A percentile compares a stretch with the other conserved stretches of the same genome.
Conservation (phyloP, 2,113 vertebrate genomes). For the Chlorodrepanis virens region DNA sequence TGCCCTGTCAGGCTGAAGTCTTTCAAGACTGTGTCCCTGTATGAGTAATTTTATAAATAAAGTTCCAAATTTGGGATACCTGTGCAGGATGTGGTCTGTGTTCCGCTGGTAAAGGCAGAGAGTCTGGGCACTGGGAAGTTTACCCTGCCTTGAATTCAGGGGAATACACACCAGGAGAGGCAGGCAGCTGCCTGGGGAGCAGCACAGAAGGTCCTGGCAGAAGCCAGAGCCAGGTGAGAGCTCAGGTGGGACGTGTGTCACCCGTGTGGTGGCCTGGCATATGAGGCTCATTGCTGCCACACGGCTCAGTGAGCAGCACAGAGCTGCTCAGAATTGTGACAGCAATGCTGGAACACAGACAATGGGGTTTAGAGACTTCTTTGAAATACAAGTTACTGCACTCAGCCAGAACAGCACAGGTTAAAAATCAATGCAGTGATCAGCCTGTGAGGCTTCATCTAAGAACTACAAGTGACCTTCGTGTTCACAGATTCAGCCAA, state of each 20-base stretch:
- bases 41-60: constrained; percentile 55
- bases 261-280: accelerated
- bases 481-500: background rate
- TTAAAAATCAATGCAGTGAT: background rate
- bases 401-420: background rate
- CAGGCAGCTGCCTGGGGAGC: background rate
- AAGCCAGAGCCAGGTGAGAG: background rate
- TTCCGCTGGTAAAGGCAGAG: background rate
- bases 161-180: accelerated
- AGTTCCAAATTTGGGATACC: background rate
- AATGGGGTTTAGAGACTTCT: background rate
- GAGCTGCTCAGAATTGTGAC: background rate
- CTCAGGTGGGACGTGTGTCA: accelerated
- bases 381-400: background rate
- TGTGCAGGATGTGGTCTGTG: constrained; percentile 5
- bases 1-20: background rate
- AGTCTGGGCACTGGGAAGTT: background rate
- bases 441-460: background rate
- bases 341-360: background rate
- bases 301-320: background rate
- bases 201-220: background rate
- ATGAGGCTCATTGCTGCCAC: background rate
- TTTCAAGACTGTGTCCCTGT: constrained; percentile 7
- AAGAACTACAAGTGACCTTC: background rate
- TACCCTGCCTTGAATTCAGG: background rate